Evolutionary conservation across 2,888 invertebrate genomes (phyloP).

Genomic region (Erebia aethiops): DNA sequence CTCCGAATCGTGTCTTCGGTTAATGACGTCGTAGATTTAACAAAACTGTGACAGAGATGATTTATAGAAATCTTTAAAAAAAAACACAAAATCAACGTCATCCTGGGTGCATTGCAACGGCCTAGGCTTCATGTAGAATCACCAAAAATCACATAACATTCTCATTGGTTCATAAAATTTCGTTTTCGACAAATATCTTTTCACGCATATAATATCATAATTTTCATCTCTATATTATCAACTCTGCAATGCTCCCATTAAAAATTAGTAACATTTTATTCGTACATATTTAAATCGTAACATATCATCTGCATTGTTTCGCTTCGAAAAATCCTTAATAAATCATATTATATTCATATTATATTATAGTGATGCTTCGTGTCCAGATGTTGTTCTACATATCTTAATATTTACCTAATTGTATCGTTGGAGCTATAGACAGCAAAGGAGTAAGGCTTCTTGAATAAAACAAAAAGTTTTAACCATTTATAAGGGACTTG

Average conservation of each 20-base stretch:
- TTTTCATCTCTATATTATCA: not conserved
- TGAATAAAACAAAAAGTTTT: not conserved
- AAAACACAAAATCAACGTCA: constrained; percentile 28
- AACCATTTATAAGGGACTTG: not conserved
- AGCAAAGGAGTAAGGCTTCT: constrained; percentile 1
- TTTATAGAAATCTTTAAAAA: not conserved
- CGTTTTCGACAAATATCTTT: not conserved
- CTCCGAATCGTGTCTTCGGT: not conserved
- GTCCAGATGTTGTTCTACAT: constrained; percentile 53
- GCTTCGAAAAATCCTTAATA: constrained; percentile 59
- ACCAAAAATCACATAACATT: not conserved
- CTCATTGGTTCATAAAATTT: not conserved
- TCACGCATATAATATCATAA: not conserved
- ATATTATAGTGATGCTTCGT: constrained; percentile 55
- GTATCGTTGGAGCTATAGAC: constrained; percentile 8
- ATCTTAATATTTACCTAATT: constrained; percentile 38
- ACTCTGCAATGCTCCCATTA: constrained; percentile 15
- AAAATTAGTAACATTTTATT: constrained; percentile 23
- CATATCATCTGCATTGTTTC: constrained; percentile 80
- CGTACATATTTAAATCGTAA: constrained; percentile 59
- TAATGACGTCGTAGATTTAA: not conserved
- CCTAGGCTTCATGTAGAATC: not conserved
- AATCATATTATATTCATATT: constrained; percentile 49
- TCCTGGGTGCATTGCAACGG: constrained; percentile 19
- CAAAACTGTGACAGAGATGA: too few relatives aligned